Conservation (phyloP, 2,888 invertebrate genomes). For the Trissonchulus latispiculum region DNA sequence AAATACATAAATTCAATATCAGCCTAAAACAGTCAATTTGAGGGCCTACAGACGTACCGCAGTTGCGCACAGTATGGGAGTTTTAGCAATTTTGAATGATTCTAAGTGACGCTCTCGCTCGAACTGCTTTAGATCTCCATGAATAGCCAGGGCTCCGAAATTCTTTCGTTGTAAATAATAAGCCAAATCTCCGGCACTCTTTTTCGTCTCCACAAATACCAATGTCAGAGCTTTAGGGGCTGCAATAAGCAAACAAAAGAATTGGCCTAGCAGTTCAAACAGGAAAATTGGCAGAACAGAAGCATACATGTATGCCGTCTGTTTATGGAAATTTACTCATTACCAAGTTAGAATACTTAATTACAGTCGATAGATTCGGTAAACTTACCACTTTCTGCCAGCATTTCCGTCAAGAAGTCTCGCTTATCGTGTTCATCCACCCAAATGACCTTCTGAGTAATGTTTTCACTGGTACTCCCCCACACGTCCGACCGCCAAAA, state of each 20-base stretch:
- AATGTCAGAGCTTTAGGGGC: constrained; percentile 60
- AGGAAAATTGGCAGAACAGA: too few species aligned
- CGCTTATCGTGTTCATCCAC: constrained; percentile 95
- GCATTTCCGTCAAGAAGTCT: constrained; percentile 83
- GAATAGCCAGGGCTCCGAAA: constrained; percentile 96
- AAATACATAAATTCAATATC: background rate
- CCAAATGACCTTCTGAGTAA: constrained; percentile 96
- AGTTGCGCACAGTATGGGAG: constrained; percentile 85
- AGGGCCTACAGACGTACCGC: constrained; percentile 58
- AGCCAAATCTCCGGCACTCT: constrained; percentile 91
- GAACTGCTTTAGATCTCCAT: constrained; percentile 91
- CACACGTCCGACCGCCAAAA: constrained; percentile 95
- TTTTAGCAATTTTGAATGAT: constrained; percentile 78
- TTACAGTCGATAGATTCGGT: too few species aligned
- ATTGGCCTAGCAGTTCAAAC: too few species aligned
- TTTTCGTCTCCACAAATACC: constrained; percentile 98
- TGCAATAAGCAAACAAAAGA: background rate
- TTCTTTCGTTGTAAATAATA: constrained; percentile 78
- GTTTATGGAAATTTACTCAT: too few species aligned
- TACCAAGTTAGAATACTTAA: too few species aligned
- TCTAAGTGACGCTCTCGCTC: constrained; percentile 93
- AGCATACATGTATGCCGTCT: too few species aligned
- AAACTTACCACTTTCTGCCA: constrained; percentile 59
- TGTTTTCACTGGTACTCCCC: constrained; percentile 99
- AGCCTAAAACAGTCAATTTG: constrained; percentile 14